Conservation (phyloP, 1,140 invertebrate species). For the Leptonema lineaticorne region DNA sequence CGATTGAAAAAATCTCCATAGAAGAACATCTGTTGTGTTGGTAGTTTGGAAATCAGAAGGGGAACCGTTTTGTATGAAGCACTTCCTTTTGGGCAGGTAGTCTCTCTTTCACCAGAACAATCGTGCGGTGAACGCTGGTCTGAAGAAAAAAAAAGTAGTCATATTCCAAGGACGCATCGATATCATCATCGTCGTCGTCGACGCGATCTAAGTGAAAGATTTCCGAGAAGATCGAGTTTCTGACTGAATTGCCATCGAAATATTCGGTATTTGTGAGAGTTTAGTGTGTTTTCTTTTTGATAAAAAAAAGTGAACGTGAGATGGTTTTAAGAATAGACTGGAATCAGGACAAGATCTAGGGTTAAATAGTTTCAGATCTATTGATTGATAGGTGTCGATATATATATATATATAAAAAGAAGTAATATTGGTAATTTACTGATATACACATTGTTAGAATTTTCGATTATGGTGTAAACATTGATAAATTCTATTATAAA, state of each 20-base stretch:
- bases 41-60: constrained; percentile 20
- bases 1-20: constrained; percentile 24
- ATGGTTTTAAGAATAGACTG: too few species aligned
- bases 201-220: constrained; percentile 16
- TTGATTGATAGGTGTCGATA: too few species aligned
- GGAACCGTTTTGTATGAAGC: constrained; percentile 36
- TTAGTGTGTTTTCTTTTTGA: not conserved
- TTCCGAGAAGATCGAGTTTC: not conserved
- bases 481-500: too few species aligned
- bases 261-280: not conserved
- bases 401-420: too few species aligned
- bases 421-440: too few species aligned
- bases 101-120: constrained; percentile 20
- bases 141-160: constrained; percentile 3
- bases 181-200: too few species aligned
- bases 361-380: too few species aligned
- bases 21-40: constrained; percentile 35
- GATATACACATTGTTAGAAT: too few species aligned
- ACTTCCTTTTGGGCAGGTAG: constrained; percentile 38
- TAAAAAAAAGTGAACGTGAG: too few species aligned
- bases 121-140: not conserved
- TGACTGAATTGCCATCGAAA: not conserved
- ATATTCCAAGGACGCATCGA: constrained; percentile 3
- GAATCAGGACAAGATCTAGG: too few species aligned
- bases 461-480: too few species aligned